A percentile compares a stretch with the other conserved stretches of the same genome.
These are phyloP conservation scores for Paedocypris micromegethes DNA, from an alignment of 2,797 vertebrate species.

Conservation along the genomic window DNA sequence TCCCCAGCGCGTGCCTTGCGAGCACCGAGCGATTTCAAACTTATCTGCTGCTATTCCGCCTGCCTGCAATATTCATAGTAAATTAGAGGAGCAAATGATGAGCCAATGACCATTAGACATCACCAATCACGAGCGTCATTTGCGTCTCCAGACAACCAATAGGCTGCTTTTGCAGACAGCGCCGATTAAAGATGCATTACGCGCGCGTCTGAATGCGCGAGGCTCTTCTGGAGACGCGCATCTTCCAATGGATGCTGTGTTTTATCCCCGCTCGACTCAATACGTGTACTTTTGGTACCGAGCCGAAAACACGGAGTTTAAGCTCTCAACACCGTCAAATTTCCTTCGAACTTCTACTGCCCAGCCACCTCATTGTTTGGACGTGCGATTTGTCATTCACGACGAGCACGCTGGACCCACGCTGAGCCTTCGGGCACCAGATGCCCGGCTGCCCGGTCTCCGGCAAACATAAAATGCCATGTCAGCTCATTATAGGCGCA, in stretches of 20 bases:
- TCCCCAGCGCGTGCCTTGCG: not conserved
- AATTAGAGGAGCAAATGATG: conserved; percentile 60
- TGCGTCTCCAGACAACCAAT: conserved; percentile 60
- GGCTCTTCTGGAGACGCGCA: conserved; percentile 6
- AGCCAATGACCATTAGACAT: conserved; percentile 53
- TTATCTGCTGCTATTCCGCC: conserved; percentile 49
- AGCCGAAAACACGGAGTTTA: not conserved
- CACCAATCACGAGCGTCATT: conserved; percentile 61
- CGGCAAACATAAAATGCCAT: conserved; percentile 9
- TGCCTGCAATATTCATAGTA: conserved; percentile 64
- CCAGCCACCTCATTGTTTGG: too few relatives aligned
- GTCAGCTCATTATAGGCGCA: conserved; percentile 13
- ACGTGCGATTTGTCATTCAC: not conserved
- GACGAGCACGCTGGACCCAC: not conserved
- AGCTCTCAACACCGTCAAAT: not conserved
- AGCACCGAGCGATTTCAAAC: conserved; percentile 26
- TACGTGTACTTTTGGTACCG: not conserved
- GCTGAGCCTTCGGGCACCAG: conserved; percentile 6
- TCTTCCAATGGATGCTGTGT: conserved; percentile 8
- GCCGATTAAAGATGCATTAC: conserved; percentile 59
- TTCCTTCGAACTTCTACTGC: not conserved
- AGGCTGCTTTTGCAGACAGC: conserved; percentile 56
- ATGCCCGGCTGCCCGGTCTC: not conserved
- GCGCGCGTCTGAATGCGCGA: conserved; percentile 54
- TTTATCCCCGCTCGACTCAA: conserved; percentile 2